Evolutionary conservation across 2,797 vertebrate genomes (phyloP).

Genomic region (Hypotaenidia okinawae): DNA sequence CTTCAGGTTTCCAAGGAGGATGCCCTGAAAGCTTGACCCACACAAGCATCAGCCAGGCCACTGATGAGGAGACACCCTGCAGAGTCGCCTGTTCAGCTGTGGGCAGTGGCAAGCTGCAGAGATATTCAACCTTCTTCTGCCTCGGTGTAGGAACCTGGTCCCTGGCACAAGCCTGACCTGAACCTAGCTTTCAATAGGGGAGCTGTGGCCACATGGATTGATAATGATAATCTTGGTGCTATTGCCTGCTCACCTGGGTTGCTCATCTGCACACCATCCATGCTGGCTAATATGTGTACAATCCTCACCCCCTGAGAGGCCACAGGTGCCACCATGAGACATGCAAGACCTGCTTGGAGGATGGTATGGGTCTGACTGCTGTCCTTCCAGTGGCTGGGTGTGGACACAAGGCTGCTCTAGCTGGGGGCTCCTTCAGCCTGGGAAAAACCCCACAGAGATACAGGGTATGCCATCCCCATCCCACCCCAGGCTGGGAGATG

Average conservation of each 20-base stretch:
- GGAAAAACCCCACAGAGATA: not conserved
- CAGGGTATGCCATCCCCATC: not conserved
- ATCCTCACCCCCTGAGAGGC: not conserved
- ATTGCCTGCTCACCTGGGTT: not conserved
- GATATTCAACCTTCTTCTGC: not conserved
- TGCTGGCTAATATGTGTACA: not conserved
- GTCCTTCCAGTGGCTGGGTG: not conserved
- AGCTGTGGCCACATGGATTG: not conserved
- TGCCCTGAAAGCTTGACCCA: not conserved
- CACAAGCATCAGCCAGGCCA: accelerated
- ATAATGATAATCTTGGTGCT: not conserved
- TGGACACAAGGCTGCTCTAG: not conserved
- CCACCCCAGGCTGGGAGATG: not conserved
- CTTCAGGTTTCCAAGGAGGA: not conserved
- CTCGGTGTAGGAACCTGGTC: not conserved
- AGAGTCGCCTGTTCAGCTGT: not conserved
- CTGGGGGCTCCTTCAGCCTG: not conserved
- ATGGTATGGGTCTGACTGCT: not conserved
- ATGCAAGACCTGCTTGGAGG: not conserved
- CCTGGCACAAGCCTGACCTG: not conserved
- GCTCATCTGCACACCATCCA: not conserved
- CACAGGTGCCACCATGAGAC: not conserved
- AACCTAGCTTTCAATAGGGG: not conserved
- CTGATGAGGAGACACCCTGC: accelerated
- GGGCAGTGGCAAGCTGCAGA: not conserved